These are phyloP conservation scores for Melanotus villosus DNA, from an alignment of 2,888 invertebrate species.

Conservation along the genomic window DNA sequence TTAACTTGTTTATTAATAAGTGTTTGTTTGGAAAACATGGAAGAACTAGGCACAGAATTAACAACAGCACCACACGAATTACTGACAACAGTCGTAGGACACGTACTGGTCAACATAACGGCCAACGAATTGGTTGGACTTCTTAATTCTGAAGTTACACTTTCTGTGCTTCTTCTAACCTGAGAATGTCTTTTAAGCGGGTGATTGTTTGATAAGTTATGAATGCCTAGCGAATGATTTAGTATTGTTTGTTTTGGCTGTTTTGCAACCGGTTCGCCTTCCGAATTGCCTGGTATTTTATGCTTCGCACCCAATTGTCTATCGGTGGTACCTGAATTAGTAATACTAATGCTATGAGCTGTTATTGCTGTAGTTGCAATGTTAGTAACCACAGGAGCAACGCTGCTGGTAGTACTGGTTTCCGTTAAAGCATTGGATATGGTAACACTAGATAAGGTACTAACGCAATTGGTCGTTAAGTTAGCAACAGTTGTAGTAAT, in stretches of 20 bases:
- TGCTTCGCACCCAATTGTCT: slow-evolving; percentile 42
- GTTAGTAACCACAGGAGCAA: background rate
- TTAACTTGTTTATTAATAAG: slow-evolving; percentile 38
- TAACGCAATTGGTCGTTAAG: background rate
- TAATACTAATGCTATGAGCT: background rate
- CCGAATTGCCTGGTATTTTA: slow-evolving; percentile 39
- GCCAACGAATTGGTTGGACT: no score
- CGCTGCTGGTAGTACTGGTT: background rate
- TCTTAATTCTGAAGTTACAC: slow-evolving; percentile 8
- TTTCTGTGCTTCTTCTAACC: slow-evolving; percentile 40
- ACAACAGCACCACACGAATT: background rate
- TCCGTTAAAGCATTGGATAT: background rate
- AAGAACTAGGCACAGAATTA: slow-evolving; percentile 28
- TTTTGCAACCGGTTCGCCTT: slow-evolving; percentile 56
- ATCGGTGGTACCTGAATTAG: background rate
- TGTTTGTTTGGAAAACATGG: slow-evolving; percentile 36
- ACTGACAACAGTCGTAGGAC: background rate
- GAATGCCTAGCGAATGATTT: slow-evolving; percentile 61
- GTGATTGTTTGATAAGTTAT: slow-evolving; percentile 65
- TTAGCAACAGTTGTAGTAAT: background rate
- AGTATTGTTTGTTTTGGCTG: slow-evolving; percentile 60
- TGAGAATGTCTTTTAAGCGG: slow-evolving; percentile 62
- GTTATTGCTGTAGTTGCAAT: slow-evolving; percentile 13
- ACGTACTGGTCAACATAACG: slow-evolving; percentile 15
- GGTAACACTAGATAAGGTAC: background rate